Evolutionary conservation across 2,888 invertebrate genomes (phyloP), one percentile per base, ranked within the genome.

Genomic region (Hirudinaria manillensis): DNA sequence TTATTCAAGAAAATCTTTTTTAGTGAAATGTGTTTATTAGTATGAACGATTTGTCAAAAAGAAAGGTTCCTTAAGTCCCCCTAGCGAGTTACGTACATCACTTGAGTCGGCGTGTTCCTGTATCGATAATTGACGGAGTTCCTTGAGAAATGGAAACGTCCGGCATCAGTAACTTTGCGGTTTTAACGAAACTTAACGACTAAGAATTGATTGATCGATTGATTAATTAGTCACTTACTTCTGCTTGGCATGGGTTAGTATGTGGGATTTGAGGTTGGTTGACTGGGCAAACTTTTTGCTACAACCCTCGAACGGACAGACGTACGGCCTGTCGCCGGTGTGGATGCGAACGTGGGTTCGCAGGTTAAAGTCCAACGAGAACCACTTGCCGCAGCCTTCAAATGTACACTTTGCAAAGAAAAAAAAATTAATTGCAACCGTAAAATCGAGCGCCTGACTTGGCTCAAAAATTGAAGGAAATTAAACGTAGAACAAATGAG

Each of bases 241-340:
- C 72, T 80, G 78, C 88, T 96, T 97, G 78, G 96, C 96, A 86
- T 98, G 97, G 76, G 97, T 97, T 81, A 97, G 89, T 87, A 98
- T 96, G 86, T 98, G 97, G 79, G 96, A 96, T 87, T 98, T 98
- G 78, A 98, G 89, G 86, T 98, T 98, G 82, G 97, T 98, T 78
- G 94, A 94, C 87, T 98, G 98, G 73, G 98, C 97, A 87, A 98
- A 98, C 84, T 96, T 96, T 88, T 97, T 97, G 87, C 94, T 96
- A 87, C 98, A 98, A 36, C 94, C 94, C 87, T 97, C 96, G 86
- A 97, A 97, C 1, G 97, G 97, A 87, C 98, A 98, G 7, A 97
- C 97, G 84, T 97, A 98, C 0, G 97, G 97, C 75, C 96, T 89
- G 86, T 98, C 97, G 19, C 97, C 86, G 0, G 97, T 97, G 87